A percentile compares a stretch with the other conserved stretches of the same genome.
Conservation (phyloP, 2,797 vertebrate genomes). For the Dermochelys coriacea region DNA sequence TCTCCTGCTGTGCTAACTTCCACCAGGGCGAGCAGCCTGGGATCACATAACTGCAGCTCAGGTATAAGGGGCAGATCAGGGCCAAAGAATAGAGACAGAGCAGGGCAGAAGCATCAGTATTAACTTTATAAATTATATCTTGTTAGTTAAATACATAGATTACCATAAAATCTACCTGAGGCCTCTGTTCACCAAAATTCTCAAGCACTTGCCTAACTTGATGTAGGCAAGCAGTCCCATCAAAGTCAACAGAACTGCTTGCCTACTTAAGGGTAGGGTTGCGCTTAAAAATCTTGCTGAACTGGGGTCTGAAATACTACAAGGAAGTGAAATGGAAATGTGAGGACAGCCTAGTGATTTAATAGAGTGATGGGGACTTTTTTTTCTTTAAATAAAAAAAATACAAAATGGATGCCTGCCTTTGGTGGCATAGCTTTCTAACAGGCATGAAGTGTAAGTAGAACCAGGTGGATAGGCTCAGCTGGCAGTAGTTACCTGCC, state of each 20-base stretch:
- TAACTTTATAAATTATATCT: neutral
- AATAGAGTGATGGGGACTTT: neutral
- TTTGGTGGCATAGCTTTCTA: rapidly evolving
- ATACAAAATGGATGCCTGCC: neutral
- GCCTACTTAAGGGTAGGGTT: neutral
- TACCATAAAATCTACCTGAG: neutral
- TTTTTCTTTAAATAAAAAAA: neutral
- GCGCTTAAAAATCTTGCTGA: neutral
- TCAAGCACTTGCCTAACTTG: neutral
- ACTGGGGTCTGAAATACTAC: neutral
- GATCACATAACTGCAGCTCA: neutral
- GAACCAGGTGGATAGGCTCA: neutral
- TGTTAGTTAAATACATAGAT: neutral
- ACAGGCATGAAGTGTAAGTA: rapidly evolving
- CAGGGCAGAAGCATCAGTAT: neutral
- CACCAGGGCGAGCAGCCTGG: rapidly evolving
- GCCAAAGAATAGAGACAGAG: neutral
- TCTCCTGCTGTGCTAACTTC: neutral
- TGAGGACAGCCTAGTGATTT: neutral
- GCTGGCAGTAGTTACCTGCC: rapidly evolving
- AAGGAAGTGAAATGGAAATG: neutral
- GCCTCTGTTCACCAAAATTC: neutral
- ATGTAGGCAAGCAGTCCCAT: neutral
- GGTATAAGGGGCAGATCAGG: neutral
- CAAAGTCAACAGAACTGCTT: neutral